phyloP scores from a whole-genome alignment of 2,797 vertebrate genomes.

The Myiotriccus ornatus region DNA sequence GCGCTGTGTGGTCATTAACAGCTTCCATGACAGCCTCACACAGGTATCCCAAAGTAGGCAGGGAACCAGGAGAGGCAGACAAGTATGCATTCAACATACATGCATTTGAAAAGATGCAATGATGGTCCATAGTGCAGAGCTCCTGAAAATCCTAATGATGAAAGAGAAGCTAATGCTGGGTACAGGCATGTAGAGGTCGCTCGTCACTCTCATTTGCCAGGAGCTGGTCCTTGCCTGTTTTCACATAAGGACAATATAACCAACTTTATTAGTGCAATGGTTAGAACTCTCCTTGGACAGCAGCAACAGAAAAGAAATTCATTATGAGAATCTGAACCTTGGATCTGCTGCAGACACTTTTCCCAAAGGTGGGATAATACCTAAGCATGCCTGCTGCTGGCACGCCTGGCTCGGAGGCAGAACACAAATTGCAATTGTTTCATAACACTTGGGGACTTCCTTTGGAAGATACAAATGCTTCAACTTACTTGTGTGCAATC shows the following conservation, averaged over 20 bases:
- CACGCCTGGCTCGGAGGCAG: background rate
- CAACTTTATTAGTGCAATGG: conserved; percentile 7
- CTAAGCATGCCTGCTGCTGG: background rate
- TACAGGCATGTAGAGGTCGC: background rate
- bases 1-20: background rate
- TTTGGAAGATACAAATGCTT: conserved; percentile 1
- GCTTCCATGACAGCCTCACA: background rate
- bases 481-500: background rate
- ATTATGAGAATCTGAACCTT: conserved; percentile 9
- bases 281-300: conserved; percentile 14
- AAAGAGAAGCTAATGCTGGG: background rate
- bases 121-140: background rate
- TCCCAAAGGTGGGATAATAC: conserved; percentile 38
- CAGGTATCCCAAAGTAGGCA: background rate
- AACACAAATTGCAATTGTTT: conserved; percentile 5
- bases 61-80: background rate
- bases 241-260: background rate
- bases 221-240: background rate
- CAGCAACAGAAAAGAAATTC: background rate
- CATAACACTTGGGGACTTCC: background rate
- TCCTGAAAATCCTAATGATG: background rate
- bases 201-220: background rate
- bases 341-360: background rate
- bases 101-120: background rate
- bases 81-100: background rate